phyloP scores from a whole-genome alignment of 2,888 invertebrate genomes.

The Patella ulyssiponensis region DNA sequence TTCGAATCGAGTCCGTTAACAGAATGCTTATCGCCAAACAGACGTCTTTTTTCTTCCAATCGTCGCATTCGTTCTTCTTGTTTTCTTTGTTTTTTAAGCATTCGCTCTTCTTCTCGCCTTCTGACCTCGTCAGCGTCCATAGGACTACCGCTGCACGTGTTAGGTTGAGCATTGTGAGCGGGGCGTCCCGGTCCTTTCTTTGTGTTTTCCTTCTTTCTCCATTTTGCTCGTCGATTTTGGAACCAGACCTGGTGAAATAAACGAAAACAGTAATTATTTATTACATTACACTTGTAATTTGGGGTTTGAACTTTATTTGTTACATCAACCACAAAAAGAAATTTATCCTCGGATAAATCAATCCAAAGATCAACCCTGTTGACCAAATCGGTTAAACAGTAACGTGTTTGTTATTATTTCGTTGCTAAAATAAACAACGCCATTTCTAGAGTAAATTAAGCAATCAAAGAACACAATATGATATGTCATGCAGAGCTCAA shows the following conservation, averaged over 20 bases:
- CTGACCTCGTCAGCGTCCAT: conserved; percentile 84
- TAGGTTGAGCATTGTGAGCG: conserved; percentile 97
- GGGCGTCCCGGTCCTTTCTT: conserved; percentile 98
- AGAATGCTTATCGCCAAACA: conserved; percentile 18
- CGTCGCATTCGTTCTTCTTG: conserved; percentile 85
- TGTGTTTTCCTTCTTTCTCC: conserved; percentile 99
- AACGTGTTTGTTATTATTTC: not conserved
- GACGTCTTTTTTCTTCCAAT: conserved; percentile 47
- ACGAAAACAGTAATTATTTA: conserved; percentile 5
- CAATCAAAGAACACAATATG: conserved; percentile 9
- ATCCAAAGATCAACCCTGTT: not conserved
- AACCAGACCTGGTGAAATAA: conserved; percentile 92
- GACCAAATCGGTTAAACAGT: not conserved
- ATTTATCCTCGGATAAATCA: not conserved
- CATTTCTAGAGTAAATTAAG: not conserved
- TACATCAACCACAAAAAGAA: not conserved
- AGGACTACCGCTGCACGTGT: conserved; percentile 96
- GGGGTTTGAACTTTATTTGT: not conserved
- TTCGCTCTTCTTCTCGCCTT: conserved; percentile 69
- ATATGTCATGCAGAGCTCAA: not conserved
- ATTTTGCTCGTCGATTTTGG: conserved; percentile 98
- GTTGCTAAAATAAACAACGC: not conserved
- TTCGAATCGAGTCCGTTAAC: conserved; percentile 14
- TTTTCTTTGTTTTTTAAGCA: conserved; percentile 82
- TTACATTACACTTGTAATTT: not conserved